Percentiles rank a stretch among this genome's conserved stretches.
These are phyloP conservation scores for Paradoxurus hermaphroditus DNA, from an alignment of 2,113 vertebrate species.

Conservation along the genomic window DNA sequence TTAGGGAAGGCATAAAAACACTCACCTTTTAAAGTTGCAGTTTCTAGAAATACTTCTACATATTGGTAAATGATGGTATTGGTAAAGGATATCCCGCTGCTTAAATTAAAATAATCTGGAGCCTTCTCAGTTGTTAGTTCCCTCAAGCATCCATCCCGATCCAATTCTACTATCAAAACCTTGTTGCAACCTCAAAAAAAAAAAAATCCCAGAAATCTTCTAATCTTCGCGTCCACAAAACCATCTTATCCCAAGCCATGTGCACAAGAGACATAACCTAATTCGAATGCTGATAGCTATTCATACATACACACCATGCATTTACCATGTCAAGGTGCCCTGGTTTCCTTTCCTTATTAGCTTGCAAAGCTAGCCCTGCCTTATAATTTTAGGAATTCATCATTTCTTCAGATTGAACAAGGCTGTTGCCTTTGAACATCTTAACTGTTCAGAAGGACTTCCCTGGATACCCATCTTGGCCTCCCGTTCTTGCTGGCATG, in stretches of 20 bases:
- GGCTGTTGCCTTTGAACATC: too few relatives aligned
- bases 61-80: not conserved
- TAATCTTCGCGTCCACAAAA: not conserved
- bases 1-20: not conserved
- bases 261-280: not conserved
- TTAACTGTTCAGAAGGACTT: not conserved
- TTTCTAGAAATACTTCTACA: not conserved
- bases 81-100: not conserved
- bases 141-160: not conserved
- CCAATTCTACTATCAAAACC: not conserved
- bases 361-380: not conserved
- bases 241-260: not conserved
- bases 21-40: not conserved
- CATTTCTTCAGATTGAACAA: not conserved
- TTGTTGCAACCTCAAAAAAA: not conserved
- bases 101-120: not conserved
- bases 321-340: not conserved
- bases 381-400: not conserved
- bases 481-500: too few relatives aligned
- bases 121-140: not conserved
- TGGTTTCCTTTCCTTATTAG: not conserved
- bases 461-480: not conserved
- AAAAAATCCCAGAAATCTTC: not conserved
- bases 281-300: accelerated
- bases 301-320: accelerated